Evolutionary conservation across 2,113 vertebrate genomes (phyloP).

Genomic region (Marmota flaviventris): DNA sequence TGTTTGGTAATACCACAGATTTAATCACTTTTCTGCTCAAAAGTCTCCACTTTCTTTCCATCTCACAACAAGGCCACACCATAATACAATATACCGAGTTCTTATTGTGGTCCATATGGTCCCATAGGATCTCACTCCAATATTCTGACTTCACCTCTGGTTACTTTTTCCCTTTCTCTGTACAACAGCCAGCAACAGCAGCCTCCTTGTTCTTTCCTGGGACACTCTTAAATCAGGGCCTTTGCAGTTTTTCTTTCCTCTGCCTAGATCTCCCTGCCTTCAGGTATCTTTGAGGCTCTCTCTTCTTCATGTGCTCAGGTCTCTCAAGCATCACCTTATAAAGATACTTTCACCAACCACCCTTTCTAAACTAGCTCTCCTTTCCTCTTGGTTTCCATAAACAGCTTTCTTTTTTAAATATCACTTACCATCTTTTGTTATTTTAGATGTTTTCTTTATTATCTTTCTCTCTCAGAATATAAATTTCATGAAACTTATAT

Average conservation of each 20-base stretch:
- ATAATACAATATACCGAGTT: background rate
- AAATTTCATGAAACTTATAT: background rate
- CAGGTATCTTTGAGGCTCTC: background rate
- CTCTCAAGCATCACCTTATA: background rate
- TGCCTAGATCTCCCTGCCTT: background rate
- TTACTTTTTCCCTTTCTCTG: background rate
- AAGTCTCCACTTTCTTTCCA: slow-evolving; percentile 36
- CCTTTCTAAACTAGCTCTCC: background rate
- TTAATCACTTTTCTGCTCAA: background rate
- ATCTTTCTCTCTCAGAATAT: background rate
- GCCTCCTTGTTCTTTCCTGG: background rate
- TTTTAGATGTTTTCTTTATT: background rate
- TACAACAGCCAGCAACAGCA: background rate
- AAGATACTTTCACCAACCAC: slow-evolving; percentile 1
- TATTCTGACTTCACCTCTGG: background rate
- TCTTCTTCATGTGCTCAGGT: background rate
- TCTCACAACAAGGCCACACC: background rate
- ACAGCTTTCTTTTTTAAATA: slow-evolving; percentile 6
- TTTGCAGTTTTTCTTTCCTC: background rate
- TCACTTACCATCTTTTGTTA: background rate
- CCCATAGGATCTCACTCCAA: background rate
- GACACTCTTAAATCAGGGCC: background rate
- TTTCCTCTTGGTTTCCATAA: background rate
- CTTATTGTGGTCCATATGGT: background rate
- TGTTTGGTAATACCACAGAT: background rate